Base-by-base conservation (phyloP, 2,113 vertebrate genomes). In the Zosterops japonicus region DNA sequence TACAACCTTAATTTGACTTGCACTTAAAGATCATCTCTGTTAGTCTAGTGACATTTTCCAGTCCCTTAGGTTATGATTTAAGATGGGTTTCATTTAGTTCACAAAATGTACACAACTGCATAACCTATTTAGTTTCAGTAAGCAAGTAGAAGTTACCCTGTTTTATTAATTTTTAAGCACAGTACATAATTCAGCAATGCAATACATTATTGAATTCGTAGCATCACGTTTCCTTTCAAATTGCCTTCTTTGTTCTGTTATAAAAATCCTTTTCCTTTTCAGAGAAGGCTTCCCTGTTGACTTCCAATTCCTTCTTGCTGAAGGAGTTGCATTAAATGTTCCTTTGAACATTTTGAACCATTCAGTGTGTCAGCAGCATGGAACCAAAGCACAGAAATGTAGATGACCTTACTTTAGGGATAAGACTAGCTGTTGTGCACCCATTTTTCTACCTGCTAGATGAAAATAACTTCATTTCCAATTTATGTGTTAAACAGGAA, bases 91-190 rank as follows among this genome's bases (percentile, higher is more conserved):
- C 19, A 77, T 95, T 97, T 96, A 97, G 85, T 71, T 97, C 86
- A 91, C 70, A 95, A 95, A 94, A 84, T 83, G 74, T 85, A 87
- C 63, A 94, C 83, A 96, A 75, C 57, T 85, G 56, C 47, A 56
- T 93, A 97, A 95, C 60, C 44, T 93, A 69, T 72, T 92, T 95
- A 71, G 44, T 88, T 89, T 68, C 55, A 93, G 46, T 17, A 56
- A 86, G 42, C 28, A 84, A 94, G 72, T 59, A 92, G 87, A 90
- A 94, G 87, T 91, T 93, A 67, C 41, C 91, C 63, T 87, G 29
- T 41, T 76, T 89, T 95, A 92, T 91, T 83, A 55, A 65, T 95
- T 95, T 97, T 94, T 92, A 96, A 95, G 60, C 67, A 85, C 59
- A 29, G 68, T 81, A 70, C 12, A 14, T 88, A 74, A 55, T 77